A percentile compares a stretch with the other conserved stretches of the same genome.
These are phyloP conservation scores for Drosophila mimetica DNA, from an alignment of 2,888 invertebrate genomes.

Conservation along the genomic window DNA sequence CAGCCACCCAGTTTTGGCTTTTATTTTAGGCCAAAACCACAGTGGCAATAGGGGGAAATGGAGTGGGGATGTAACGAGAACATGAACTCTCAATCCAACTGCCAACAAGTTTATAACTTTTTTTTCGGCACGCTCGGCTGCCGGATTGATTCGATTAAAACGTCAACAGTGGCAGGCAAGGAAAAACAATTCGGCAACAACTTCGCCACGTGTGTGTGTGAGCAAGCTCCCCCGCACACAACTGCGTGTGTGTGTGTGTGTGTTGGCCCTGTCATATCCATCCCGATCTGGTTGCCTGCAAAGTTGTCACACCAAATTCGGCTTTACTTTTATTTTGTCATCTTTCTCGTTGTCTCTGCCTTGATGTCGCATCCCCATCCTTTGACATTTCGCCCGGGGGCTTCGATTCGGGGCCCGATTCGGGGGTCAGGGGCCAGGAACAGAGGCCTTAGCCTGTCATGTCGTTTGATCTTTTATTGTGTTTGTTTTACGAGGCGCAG, in stretches of 20 bases:
- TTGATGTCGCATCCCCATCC: slow-evolving; percentile 13
- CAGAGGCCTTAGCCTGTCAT: slow-evolving; percentile 64
- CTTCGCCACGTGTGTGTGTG: slow-evolving; percentile 45
- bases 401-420: neutral
- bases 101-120: slow-evolving; percentile 72
- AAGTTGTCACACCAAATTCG: slow-evolving; percentile 77
- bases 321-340: slow-evolving; percentile 67
- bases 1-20: neutral
- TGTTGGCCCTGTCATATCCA: slow-evolving; percentile 69
- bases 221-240: slow-evolving; percentile 5
- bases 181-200: slow-evolving; percentile 67
- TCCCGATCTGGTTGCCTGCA: slow-evolving; percentile 66
- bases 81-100: slow-evolving; percentile 43
- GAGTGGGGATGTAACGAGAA: neutral
- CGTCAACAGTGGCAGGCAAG: slow-evolving; percentile 65
- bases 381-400: slow-evolving; percentile 64
- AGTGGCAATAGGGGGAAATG: neutral
- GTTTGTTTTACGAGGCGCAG: slow-evolving; percentile 77
- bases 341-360: slow-evolving; percentile 49
- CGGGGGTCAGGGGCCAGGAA: slow-evolving; percentile 23
- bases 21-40: slow-evolving; percentile 10
- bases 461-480: slow-evolving; percentile 80
- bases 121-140: slow-evolving; percentile 57
- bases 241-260: slow-evolving; percentile 4
- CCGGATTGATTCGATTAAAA: slow-evolving; percentile 77